Evolutionary conservation across 2,113 vertebrate species (phyloP).

Genomic region (Proteles cristata): DNA sequence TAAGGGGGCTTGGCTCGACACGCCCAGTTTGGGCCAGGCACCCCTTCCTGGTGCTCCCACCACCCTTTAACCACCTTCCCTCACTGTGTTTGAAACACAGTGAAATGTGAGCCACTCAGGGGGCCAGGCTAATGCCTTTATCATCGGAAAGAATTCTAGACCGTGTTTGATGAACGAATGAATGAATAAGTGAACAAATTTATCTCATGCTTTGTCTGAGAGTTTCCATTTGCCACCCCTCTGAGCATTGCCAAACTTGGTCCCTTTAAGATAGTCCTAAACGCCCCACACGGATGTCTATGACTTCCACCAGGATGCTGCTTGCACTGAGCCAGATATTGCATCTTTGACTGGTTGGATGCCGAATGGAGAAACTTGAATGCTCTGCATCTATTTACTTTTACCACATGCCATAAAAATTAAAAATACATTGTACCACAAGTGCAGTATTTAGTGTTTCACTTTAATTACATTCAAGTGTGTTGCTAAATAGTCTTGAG

Average conservation of each 20-base stretch:
- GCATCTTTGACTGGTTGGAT: slow-evolving; percentile 84
- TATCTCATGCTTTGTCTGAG: neutral
- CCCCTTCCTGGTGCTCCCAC: neutral
- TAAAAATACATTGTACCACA: slow-evolving; percentile 90
- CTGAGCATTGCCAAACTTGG: neutral
- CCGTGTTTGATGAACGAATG: neutral
- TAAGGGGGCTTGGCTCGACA: neutral
- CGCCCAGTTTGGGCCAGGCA: neutral
- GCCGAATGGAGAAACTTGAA: slow-evolving; percentile 81
- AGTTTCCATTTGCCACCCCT: neutral
- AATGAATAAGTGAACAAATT: neutral
- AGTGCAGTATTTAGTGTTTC: slow-evolving; percentile 87
- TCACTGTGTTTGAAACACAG: neutral
- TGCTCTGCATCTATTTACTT: slow-evolving; percentile 88
- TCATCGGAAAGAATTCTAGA: neutral
- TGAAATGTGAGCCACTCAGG: neutral
- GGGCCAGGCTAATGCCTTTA: neutral
- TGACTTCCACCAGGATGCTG: slow-evolving; percentile 40
- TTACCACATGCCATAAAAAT: slow-evolving; percentile 90
- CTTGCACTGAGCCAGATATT: slow-evolving; percentile 34
- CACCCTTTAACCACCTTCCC: neutral
- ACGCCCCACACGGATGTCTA: neutral
- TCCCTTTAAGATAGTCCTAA: neutral
- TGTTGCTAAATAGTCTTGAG: slow-evolving; percentile 92
- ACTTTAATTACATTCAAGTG: slow-evolving; percentile 91